Conservation (phyloP, 2,797 vertebrate genomes). For the Pempheris klunzingeri region DNA sequence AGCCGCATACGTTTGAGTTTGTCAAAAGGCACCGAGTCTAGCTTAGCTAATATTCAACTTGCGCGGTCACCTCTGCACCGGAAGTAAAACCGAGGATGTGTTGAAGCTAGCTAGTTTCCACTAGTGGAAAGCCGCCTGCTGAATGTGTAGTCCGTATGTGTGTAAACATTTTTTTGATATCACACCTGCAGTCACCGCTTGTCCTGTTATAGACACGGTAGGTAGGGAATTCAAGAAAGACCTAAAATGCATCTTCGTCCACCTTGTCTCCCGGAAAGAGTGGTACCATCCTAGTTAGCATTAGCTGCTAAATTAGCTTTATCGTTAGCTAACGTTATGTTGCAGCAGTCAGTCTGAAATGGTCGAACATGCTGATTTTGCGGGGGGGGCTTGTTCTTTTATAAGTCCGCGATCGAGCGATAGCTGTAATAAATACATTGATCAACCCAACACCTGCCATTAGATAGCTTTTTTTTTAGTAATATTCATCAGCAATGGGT, state of each 20-base stretch:
- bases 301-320: conserved; percentile 52
- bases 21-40: neutral
- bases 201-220: conserved; percentile 49
- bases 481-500: neutral
- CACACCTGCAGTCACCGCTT: conserved; percentile 3
- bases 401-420: neutral
- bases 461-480: neutral
- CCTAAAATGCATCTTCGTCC: too few relatives aligned
- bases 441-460: neutral
- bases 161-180: conserved; percentile 13
- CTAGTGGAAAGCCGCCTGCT: conserved; percentile 31
- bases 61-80: conserved; percentile 70
- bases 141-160: conserved; percentile 24
- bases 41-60: conserved; percentile 31
- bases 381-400: neutral
- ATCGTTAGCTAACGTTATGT: conserved; percentile 14
- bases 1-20: neutral
- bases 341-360: conserved; percentile 15
- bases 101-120: conserved; percentile 36
- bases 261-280: neutral
- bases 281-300: conserved; percentile 46
- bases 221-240: conserved; percentile 4
- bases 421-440: neutral
- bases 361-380: neutral
- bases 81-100: conserved; percentile 52